These are phyloP conservation scores for Prenolepis imparis DNA, from an alignment of 2,888 invertebrate genomes.

Conservation along the genomic window DNA sequence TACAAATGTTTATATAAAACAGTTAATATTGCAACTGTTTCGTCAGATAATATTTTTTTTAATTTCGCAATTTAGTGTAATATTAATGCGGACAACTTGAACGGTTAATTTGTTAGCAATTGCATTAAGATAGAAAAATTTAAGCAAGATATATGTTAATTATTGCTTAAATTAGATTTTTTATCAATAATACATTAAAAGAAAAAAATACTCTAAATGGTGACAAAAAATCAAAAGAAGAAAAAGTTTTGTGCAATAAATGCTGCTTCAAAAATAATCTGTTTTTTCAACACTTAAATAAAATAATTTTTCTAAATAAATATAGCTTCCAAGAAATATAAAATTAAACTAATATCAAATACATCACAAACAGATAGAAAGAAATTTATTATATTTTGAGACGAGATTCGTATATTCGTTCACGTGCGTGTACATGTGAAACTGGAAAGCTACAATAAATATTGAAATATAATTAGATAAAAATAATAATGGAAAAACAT, in stretches of 20 bases:
- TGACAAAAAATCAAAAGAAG: background rate
- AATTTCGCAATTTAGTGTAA: background rate
- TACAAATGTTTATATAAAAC: no score
- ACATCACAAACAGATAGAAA: background rate
- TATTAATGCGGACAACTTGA: background rate
- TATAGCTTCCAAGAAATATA: background rate
- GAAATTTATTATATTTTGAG: background rate
- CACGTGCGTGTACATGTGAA: background rate
- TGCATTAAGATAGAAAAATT: background rate
- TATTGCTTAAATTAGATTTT: background rate
- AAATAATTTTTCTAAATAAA: slow-evolving; percentile 1
- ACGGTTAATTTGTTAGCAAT: background rate
- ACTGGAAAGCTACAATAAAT: background rate
- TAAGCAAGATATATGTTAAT: slow-evolving; percentile 2
- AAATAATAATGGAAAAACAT: slow-evolving; percentile 2
- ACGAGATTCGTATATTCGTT: background rate
- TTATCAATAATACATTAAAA: background rate
- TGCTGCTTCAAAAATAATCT: background rate
- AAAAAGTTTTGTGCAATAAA: background rate
- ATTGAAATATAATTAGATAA: background rate
- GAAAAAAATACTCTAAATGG: background rate
- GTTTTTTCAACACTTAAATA: background rate
- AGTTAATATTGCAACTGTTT: background rate
- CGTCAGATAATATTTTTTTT: background rate
- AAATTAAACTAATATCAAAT: background rate